phyloP scores from a whole-genome alignment of 1,140 invertebrate species.

The Temnothorax nylanderi region DNA sequence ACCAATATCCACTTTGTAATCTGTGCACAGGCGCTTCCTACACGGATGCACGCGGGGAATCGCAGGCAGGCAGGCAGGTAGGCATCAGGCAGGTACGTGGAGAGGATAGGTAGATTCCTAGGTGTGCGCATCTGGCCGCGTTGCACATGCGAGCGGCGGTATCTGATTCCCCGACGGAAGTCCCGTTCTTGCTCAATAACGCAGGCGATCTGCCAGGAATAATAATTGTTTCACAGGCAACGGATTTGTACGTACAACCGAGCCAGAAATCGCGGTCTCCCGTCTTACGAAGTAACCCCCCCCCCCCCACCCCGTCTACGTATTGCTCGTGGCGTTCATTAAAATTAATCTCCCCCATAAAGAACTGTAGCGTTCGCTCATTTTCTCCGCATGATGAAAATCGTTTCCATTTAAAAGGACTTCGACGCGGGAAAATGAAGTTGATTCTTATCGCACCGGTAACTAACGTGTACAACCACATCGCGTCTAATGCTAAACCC shows the following conservation, averaged over 20 bases:
- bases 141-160: slow-evolving; percentile 63
- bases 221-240: slow-evolving; percentile 65
- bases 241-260: slow-evolving; percentile 35
- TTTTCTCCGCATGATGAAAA: slow-evolving; percentile 41
- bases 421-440: slow-evolving; percentile 22
- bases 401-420: slow-evolving; percentile 22
- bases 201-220: slow-evolving; percentile 75
- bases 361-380: slow-evolving; percentile 12
- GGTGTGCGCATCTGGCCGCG: slow-evolving; percentile 58
- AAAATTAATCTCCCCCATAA: slow-evolving; percentile 35
- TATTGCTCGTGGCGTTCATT: neutral
- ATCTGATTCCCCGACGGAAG: slow-evolving; percentile 79
- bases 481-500: slow-evolving; percentile 25
- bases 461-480: neutral
- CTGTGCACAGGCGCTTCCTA: slow-evolving; percentile 59
- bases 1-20: slow-evolving; percentile 72
- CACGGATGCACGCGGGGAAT: slow-evolving; percentile 62
- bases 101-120: slow-evolving; percentile 55
- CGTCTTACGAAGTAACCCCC: neutral
- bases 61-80: slow-evolving; percentile 54
- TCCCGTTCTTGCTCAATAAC: slow-evolving; percentile 81
- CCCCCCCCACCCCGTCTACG: no score
- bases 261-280: slow-evolving; percentile 11
- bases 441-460: slow-evolving; percentile 44
- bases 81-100: neutral